Base-by-base conservation (phyloP, 2,113 vertebrate genomes). In the Buteo buteo region DNA sequence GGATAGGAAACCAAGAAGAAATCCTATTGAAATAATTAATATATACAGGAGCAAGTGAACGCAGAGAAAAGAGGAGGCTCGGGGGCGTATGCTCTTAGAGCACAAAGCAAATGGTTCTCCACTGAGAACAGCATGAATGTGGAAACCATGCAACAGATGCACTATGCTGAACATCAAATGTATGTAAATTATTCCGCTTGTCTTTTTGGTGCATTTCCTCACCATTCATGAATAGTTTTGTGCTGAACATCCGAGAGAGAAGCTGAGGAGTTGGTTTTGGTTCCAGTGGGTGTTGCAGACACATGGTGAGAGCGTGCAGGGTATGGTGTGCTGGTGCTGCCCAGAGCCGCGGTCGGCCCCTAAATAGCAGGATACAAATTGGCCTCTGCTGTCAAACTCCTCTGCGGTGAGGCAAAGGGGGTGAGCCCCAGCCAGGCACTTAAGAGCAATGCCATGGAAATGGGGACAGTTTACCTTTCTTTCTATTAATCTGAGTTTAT, bases 221-320 rank as follows among this genome's bases (percentile, higher is more conserved):
- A 24, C 47, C 62, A 26, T 79, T 89, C 34, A 49, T 0, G 0
- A 28, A 17, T 1, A 2, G 36, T 5, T 94, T 93, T 76, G 32
- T 72, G 57, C 84, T 79, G 62, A 93, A 76, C 36, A 80, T 52
- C 36, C 1, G 3, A 15, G 62, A 71, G 38, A 40, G 70, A 70
- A 80, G 70, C 79, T 49, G 82, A 73, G 73, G 76, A 78, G 71
- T 3, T 73, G 62, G 11, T 44, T 87, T 69, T 59, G 34, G 66
- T 59, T 49, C 8, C 57, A 64, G 64, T 7, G 10, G 18, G 45
- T 29, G 13, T 22, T 82, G 72, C 29, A 52, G 58, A 25, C 26
- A 11, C 3, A 12, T 1, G 0, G 29, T 16, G 57, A 86, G 45
- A 81, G 11, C 0, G 0, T 20, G 58, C 25, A 69, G 50, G 29